phyloP scores from a whole-genome alignment of 2,113 vertebrate species.

The Holacanthus passer region DNA sequence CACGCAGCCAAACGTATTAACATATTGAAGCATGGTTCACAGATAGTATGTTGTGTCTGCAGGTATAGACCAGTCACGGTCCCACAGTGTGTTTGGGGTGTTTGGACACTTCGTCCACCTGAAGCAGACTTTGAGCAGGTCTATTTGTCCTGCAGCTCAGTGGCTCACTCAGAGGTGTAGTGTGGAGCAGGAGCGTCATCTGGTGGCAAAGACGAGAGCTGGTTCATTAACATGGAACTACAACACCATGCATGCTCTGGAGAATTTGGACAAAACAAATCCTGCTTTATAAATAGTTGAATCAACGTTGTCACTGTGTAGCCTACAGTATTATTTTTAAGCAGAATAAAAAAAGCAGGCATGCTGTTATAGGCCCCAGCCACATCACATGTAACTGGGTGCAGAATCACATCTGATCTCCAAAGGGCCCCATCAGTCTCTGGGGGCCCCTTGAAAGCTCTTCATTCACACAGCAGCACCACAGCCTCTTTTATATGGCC shows the following conservation, averaged over 20 bases:
- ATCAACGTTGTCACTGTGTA: not conserved
- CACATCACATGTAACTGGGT: conserved; percentile 6
- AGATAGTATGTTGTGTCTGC: not conserved
- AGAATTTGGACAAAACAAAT: too few species aligned
- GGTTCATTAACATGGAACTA: not conserved
- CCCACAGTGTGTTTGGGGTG: not conserved
- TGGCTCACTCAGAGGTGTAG: not conserved
- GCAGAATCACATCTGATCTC: conserved; percentile 22
- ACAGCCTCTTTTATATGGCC: conserved; percentile 2
- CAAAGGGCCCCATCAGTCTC: conserved; percentile 45
- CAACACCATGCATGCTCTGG: not conserved
- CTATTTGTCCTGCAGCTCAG: not conserved
- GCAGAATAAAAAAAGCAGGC: not conserved
- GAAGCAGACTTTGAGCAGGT: not conserved
- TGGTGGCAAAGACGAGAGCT: conserved; percentile 52
- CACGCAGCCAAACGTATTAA: not conserved
- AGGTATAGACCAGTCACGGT: not conserved
- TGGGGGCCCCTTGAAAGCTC: conserved; percentile 39
- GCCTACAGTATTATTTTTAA: not conserved
- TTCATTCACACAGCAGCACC: conserved; percentile 49
- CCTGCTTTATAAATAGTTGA: not conserved
- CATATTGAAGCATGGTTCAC: not conserved
- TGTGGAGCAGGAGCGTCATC: conserved; percentile 75
- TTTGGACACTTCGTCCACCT: not conserved
- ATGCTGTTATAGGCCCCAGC: not conserved